Conservation (phyloP, 1,140 invertebrate species). For the Drosophila mojavensis region DNA sequence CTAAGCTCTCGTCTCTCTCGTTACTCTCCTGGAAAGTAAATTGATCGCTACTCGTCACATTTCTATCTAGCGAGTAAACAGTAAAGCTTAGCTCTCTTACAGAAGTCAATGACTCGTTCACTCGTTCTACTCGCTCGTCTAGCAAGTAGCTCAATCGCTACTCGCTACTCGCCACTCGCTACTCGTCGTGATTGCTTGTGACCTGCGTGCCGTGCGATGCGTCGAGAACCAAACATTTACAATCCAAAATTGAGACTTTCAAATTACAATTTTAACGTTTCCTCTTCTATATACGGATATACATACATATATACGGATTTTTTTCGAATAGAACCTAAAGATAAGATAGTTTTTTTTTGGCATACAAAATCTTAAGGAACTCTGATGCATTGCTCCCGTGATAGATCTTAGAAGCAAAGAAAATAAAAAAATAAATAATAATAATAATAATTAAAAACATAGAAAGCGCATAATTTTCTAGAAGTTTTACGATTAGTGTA, state of each 20-base stretch:
- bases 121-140: too few species aligned
- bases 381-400: constrained; percentile 38
- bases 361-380: constrained; percentile 3
- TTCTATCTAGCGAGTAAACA: too few species aligned
- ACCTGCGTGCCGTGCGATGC: background rate
- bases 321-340: constrained; percentile 11
- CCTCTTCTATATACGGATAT: constrained; percentile 11
- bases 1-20: too few species aligned
- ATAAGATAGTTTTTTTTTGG: constrained; percentile 27
- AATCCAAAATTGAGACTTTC: constrained; percentile 74
- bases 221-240: constrained; percentile 46
- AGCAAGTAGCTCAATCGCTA: too few species aligned
- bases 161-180: too few species aligned
- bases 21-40: background rate
- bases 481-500: constrained; percentile 59
- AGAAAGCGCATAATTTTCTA: constrained; percentile 66
- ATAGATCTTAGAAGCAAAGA: constrained; percentile 34
- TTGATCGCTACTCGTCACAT: too few species aligned
- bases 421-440: background rate
- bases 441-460: constrained; percentile 4
- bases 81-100: too few species aligned
- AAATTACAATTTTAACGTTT: constrained; percentile 52
- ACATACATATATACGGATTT: constrained; percentile 23
- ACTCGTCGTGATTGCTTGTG: background rate
- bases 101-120: too few species aligned